A percentile compares a stretch with the other conserved stretches of the same genome.
Conservation (phyloP, 2,113 vertebrate species). For the Gopherus evgoodei region DNA sequence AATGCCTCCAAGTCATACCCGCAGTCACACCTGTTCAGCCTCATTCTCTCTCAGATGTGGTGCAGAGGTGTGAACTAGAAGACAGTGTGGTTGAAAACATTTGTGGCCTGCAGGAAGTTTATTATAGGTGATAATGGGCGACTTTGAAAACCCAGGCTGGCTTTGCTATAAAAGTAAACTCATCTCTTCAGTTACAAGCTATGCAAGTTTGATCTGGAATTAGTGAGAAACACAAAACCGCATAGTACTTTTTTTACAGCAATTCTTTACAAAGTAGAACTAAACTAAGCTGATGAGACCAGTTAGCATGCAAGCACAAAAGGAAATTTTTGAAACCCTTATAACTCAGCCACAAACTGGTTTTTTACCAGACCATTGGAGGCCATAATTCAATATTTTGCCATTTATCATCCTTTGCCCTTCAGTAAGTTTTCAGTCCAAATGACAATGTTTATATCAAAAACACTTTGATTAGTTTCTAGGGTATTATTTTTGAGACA, state of each 20-base stretch:
- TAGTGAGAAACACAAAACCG: background rate
- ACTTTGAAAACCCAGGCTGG: background rate
- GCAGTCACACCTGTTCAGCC: background rate
- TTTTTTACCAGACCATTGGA: background rate
- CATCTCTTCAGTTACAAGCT: background rate
- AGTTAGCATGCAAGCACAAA: background rate
- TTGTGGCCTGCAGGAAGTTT: rapidly evolving
- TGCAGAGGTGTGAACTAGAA: background rate
- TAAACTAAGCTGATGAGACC: background rate
- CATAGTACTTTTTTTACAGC: background rate
- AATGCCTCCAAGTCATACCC: background rate
- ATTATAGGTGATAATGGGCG: background rate
- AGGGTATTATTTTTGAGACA: background rate
- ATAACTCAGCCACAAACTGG: background rate
- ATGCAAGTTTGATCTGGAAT: background rate
- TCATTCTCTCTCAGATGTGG: background rate
- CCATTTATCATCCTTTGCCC: background rate
- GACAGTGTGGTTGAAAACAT: background rate
- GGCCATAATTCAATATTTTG: background rate
- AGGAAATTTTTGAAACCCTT: background rate
- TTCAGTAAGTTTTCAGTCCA: background rate
- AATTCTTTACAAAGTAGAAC: background rate
- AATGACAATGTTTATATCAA: background rate
- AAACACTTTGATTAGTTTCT: background rate
- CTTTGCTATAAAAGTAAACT: constrained; percentile 1